Evolutionary conservation across 64 coral and sea anemone species (phyloP).

Genomic region (Pocillopora verrucosa): DNA sequence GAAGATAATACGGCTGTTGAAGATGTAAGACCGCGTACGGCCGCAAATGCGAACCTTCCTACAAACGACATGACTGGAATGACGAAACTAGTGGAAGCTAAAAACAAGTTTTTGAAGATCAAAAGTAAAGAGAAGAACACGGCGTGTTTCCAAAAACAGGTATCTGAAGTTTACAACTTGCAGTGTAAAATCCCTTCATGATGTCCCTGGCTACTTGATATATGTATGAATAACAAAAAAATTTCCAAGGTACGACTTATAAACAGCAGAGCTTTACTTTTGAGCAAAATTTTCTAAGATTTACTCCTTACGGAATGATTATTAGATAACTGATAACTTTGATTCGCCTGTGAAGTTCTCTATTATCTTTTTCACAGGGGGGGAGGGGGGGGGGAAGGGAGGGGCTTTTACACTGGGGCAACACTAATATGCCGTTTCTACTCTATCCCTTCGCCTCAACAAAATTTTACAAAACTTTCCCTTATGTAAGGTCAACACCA

Average conservation of each 20-base stretch:
- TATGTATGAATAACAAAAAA: background rate
- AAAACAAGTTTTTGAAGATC: constrained; percentile 90
- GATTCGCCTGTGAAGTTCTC: no score
- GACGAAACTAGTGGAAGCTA: constrained; percentile 89
- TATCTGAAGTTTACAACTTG: background rate
- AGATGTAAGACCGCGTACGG: constrained; percentile 38
- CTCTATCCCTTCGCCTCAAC: no score
- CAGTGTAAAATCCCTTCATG: no score
- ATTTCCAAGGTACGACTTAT: background rate
- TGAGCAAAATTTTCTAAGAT: no score
- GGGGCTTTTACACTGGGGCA: no score
- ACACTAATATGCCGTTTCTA: no score
- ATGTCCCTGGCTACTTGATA: background rate
- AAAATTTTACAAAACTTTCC: background rate
- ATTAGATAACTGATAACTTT: no score
- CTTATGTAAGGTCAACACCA: background rate
- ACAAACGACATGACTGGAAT: constrained; percentile 75
- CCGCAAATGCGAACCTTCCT: constrained; percentile 36
- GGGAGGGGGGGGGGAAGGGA: no score
- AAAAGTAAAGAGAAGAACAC: constrained; percentile 83
- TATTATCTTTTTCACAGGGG: no score
- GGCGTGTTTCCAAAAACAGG: constrained; percentile 71
- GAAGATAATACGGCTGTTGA: constrained; percentile 51
- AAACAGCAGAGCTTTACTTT: no score
- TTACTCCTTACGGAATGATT: no score